A percentile compares a stretch with the other conserved stretches of the same genome.
phyloP scores from a whole-genome alignment of 2,888 invertebrate genomes.

The Andrena minutula region DNA sequence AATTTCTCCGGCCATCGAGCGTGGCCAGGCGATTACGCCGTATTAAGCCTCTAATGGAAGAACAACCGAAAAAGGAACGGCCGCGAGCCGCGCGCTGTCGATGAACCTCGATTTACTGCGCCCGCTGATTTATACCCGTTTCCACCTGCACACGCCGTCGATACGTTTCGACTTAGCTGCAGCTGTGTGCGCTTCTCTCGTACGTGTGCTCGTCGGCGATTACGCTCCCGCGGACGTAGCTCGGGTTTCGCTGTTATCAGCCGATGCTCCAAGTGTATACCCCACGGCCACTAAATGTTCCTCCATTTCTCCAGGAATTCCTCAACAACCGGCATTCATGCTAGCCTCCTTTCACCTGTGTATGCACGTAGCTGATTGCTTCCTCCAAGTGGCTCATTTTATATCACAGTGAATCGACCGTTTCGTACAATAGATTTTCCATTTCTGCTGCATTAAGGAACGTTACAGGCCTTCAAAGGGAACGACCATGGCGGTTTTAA shows the following conservation, averaged over 20 bases:
- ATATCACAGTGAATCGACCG: slow-evolving; percentile 17
- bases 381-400: slow-evolving; percentile 38
- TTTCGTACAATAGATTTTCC: slow-evolving; percentile 3
- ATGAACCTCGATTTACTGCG: slow-evolving; percentile 63
- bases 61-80: slow-evolving; percentile 51
- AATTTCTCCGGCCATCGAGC: slow-evolving; percentile 48
- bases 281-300: slow-evolving; percentile 33
- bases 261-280: slow-evolving; percentile 32
- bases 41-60: slow-evolving; percentile 57
- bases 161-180: background rate
- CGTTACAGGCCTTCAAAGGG: background rate
- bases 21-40: slow-evolving; percentile 48
- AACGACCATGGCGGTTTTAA: slow-evolving; percentile 14
- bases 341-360: slow-evolving; percentile 40
- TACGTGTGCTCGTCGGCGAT: slow-evolving; percentile 1
- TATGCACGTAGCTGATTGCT: slow-evolving; percentile 40
- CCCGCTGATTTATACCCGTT: slow-evolving; percentile 59
- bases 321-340: slow-evolving; percentile 51
- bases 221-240: slow-evolving; percentile 7
- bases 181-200: slow-evolving; percentile 20
- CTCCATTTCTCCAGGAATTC: slow-evolving; percentile 64
- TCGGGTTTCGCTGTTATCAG: slow-evolving; percentile 63
- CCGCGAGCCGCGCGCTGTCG: slow-evolving; percentile 50
- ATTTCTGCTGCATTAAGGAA: background rate
- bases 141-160: background rate